phyloP scores from a whole-genome alignment of 2,113 vertebrate genomes.

The Pseudopodoces humilis region DNA sequence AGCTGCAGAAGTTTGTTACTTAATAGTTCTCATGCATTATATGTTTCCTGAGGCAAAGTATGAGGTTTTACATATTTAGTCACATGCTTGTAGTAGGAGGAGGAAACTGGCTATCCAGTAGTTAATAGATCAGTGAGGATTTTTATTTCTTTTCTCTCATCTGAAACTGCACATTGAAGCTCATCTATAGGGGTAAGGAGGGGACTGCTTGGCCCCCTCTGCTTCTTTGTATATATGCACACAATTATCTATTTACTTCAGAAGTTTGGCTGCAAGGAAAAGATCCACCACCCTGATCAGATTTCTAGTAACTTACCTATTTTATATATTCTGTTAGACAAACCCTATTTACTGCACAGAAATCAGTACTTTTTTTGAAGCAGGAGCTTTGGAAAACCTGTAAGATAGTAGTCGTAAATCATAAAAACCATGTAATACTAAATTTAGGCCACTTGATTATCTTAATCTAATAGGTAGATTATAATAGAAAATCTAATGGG shows the following conservation, averaged over 20 bases:
- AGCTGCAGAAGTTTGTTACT: background rate
- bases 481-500: background rate
- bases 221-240: background rate
- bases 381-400: background rate
- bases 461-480: background rate
- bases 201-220: background rate
- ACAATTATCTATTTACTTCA: background rate
- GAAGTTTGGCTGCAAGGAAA: background rate
- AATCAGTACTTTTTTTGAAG: background rate
- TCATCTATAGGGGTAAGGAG: background rate
- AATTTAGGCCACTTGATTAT: background rate
- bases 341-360: background rate
- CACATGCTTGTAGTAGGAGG: background rate
- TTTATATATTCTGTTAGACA: background rate
- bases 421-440: background rate
- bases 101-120: background rate
- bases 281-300: accelerated
- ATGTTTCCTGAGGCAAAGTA: background rate
- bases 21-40: background rate
- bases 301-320: background rate
- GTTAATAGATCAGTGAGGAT: background rate
- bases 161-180: background rate
- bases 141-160: background rate
- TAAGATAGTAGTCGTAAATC: background rate
- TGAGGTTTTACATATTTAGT: background rate